Evolutionary conservation across 2,888 invertebrate species (phyloP).

Genomic region (Lycaena phlaeas): DNA sequence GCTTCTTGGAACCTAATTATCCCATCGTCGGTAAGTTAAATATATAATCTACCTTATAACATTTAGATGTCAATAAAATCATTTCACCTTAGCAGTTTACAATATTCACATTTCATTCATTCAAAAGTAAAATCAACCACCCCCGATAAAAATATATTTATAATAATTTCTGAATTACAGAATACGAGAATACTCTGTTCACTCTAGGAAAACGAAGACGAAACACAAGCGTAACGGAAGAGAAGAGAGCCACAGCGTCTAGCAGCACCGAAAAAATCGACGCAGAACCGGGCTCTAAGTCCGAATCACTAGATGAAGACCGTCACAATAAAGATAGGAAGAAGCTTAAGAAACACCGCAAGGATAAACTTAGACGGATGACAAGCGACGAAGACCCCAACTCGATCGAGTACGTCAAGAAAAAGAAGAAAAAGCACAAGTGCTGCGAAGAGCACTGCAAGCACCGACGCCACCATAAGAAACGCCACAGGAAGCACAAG

Average conservation of each 20-base stretch:
- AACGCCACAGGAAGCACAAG: slow-evolving; percentile 84
- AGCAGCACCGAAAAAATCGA: slow-evolving; percentile 33
- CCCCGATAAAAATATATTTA: too few species aligned
- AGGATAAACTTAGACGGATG: slow-evolving; percentile 72
- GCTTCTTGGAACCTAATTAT: slow-evolving; percentile 90
- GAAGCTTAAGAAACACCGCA: slow-evolving; percentile 78
- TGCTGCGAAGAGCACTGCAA: slow-evolving; percentile 80
- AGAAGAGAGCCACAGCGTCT: slow-evolving; percentile 48
- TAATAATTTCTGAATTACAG: too few species aligned
- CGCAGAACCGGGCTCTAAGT: slow-evolving; percentile 21
- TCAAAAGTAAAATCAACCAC: too few species aligned
- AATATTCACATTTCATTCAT: too few species aligned
- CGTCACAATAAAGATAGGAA: slow-evolving; percentile 73
- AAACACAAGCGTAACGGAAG: slow-evolving; percentile 74
- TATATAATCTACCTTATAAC: too few species aligned
- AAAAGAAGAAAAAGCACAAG: slow-evolving; percentile 80
- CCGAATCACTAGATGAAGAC: slow-evolving; percentile 49
- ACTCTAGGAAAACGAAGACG: slow-evolving; percentile 84
- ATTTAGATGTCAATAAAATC: too few species aligned
- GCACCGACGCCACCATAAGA: slow-evolving; percentile 83
- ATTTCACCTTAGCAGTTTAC: too few species aligned
- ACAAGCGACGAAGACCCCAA: slow-evolving; percentile 57
- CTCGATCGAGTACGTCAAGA: slow-evolving; percentile 66
- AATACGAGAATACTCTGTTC: slow-evolving; percentile 87
- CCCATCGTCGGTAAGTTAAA: slow-evolving; percentile 88